Evolutionary conservation across 2,113 vertebrate species (phyloP).

Genomic region (Bettongia penicillata): DNA sequence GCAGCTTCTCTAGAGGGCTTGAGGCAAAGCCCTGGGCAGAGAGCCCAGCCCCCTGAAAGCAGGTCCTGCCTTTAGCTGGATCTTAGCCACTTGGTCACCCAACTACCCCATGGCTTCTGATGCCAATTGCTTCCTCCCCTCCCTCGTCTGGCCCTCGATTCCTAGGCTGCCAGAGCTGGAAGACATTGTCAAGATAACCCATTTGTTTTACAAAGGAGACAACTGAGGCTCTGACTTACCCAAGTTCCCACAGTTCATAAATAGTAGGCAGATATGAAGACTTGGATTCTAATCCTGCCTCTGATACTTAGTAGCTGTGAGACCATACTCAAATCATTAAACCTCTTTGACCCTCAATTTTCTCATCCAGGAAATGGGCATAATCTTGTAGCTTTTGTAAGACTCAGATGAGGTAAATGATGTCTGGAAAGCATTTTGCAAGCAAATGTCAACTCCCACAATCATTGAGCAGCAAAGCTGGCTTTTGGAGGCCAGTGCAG

Average conservation of each 20-base stretch:
- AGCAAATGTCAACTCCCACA: not conserved
- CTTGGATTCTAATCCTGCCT: not conserved
- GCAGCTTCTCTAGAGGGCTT: not conserved
- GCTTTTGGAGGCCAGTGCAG: not conserved
- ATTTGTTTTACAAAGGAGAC: not conserved
- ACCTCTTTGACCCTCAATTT: not conserved
- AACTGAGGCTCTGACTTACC: not conserved
- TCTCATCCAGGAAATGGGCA: not conserved
- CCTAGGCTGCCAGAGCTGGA: not conserved
- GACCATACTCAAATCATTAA: not conserved
- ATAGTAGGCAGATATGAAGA: not conserved
- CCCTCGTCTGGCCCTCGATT: not conserved
- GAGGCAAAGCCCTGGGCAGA: not conserved
- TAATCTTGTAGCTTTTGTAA: not conserved
- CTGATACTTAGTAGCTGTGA: not conserved
- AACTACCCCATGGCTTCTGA: not conserved
- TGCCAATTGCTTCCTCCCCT: not conserved
- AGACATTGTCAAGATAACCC: not conserved
- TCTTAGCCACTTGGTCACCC: not conserved
- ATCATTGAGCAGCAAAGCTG: not conserved
- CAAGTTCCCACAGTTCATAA: not conserved
- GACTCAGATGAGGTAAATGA: not conserved
- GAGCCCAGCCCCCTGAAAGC: not conserved
- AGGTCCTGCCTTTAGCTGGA: not conserved
- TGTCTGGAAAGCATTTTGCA: not conserved